Evolutionary conservation across 2,797 vertebrate genomes (phyloP), one percentile per base, ranked within the genome.

Genomic region (Todus mexicanus): DNA sequence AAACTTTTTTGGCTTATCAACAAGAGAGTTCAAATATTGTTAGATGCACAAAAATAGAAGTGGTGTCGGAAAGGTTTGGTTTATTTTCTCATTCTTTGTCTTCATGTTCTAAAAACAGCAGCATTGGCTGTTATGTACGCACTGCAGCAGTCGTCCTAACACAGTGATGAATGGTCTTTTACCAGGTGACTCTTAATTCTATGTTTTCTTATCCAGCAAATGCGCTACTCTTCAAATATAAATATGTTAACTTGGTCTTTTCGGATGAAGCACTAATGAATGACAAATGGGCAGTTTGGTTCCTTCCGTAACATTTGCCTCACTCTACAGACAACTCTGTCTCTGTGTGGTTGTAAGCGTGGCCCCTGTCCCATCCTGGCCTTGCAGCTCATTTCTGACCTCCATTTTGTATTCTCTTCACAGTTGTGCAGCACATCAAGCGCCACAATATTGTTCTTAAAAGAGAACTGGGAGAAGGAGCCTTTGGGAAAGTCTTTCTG

Each of bases 401-500:
- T 94, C 57, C 14, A 0, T 92, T 96, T 92, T 97, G 33, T 97
- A 47, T 97, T 94, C 96, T 90, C 69, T 96, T 97, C 96, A 40
- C 97, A 99, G 99, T 99, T 94, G 99, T 99, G 94, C 99, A 99
- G 94, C 99, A 99, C 87, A 99, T 99, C 90, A 99, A 99, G 96
- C 98, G 99, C 75, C 99, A 99, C 95, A 99, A 99, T 97, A 99
- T 99, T 4, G 99, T 99, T 90, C 98, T 99, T 95, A 99, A 99
- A 97, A 98, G 99, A 92, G 99, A 99, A 96, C 98, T 99, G 68
- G 99, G 99, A 84, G 99, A 99, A 97, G 99, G 99, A 95, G 99
- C 99, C 51, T 99, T 99, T 85, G 99, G 99, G 45, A 99, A 99
- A 97, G 99, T 99, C 89, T 99, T 99, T 96, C 97, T 99, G 89